Evolutionary conservation across 2,797 vertebrate genomes (phyloP), one percentile per base, ranked within the genome.

Genomic region (Anomalospiza imberbis): DNA sequence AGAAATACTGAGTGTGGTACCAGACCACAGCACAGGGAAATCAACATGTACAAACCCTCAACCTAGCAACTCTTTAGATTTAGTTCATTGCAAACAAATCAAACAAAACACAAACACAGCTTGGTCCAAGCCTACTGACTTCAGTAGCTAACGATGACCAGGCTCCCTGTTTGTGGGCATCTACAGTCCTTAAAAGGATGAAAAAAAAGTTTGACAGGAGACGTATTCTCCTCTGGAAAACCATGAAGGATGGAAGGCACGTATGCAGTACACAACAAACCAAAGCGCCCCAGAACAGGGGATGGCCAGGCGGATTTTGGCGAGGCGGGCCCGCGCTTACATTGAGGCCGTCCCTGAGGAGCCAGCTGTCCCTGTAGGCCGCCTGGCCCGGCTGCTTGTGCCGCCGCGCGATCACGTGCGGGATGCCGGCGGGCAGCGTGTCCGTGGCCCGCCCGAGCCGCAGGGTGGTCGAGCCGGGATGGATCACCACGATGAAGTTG

Each of bases 361-460:
- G 98, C 99, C 99, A 99, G 67, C 97, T 97, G 91, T 99, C 99
- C 92, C 99, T 98, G 85, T 98, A 98, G 32, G 95, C 87, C 18
- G 98, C 94, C 95, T 99, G 99, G 32, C 98, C 99, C 34, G 97
- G 98, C 63, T 99, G 99, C 84, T 98, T 99, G 97, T 99, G 99
- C 96, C 98, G 98, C 89, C 99, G 98, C 6, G 99, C 99, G 21
- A 99, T 99, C 70, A 99, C 98, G 1, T 99, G 99, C 4, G 99
- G 99, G 51, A 99, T 89, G 13, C 96, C 97, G 63, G 98, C 96
- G 8, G 99, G 99, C n/a, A 99, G 98, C 5, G 98, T 99, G 96
- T 99, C 99, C 28, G 99, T 99, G 47, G 99, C 99, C 97, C 99
- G 97, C 17, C 99, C 99, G n/a, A 99, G 98, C 53, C 99, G 98